Base-by-base conservation (phyloP, 2,113 vertebrate species). In the Cathartes aura region DNA sequence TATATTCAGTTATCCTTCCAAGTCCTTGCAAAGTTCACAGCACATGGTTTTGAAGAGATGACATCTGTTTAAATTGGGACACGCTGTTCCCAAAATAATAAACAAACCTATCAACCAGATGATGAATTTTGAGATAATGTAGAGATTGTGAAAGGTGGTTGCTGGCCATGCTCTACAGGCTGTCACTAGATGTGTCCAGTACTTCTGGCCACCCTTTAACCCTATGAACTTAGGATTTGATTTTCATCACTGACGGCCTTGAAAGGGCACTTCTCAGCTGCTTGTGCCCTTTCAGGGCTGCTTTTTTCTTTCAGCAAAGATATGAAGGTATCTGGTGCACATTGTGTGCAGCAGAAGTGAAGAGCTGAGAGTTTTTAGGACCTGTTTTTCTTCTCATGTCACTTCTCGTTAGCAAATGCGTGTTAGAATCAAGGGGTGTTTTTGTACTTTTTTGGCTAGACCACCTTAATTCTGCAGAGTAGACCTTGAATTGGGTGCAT, bases 11-110 rank as follows among this genome's bases (percentile, higher is more conserved):
- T 68, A 67, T 16, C 42, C 38, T 95, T 91, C 71, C 58, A 80
- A 45, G 82, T 19, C 85, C 82, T 94, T 88, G 82, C 36, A 66
- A 82, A 94, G 93, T 80, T 96, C 92, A 76, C 62, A 85, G 79
- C 62, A 76, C 24, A 2, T 30, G 42, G 62, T 79, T 94, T 80
- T 90, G 87, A 86, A 80, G 74, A 66, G 58, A 42, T 68, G 82
- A 58, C 87, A 89, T 91, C 81, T 94, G 82, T 79, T 95, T 87
- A 56, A 64, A 79, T 12, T 1, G 2, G 52, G 62, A 89, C 81
- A 36, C 21, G 15, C 53, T 81, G 48, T 81, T 89, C 75, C 48
- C 67, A 40, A 90, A 92, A 64, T 23, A 80, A 80, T 81, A 89
- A 90, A 88, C 66, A 93, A 80, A 73, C 62, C 56, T 67, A 12